Evolutionary conservation across 2,888 invertebrate genomes (phyloP), one percentile per base, ranked within the genome.

Genomic region (Nesidiocoris tenuis): DNA sequence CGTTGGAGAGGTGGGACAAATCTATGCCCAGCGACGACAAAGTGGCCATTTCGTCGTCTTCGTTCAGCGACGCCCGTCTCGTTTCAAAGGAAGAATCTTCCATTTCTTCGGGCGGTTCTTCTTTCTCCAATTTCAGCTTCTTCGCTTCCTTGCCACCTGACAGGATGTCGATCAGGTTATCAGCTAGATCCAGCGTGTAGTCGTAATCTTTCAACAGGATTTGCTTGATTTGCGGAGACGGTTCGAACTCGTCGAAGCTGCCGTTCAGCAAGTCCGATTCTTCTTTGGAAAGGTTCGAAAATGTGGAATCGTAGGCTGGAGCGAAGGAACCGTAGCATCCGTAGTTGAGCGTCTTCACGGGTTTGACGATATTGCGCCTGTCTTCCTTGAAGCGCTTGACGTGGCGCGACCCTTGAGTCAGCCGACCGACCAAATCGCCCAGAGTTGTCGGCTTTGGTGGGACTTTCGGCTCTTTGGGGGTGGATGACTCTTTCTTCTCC

Each of bases 301-400:
- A 98, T 5, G 97, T 95, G 0, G 97, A 96, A 85, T 99, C 98
- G 84, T 94, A 96, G 55, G 92, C 90, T 0, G 99, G 99, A 1
- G 97, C 98, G 85, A 97, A 97, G 0, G 97, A 96, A 16, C 95
- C 92, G 86, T 95, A 98, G 0, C 97, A 92, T 0, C 98, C 98
- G 84, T 98, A 98, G 84, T 93, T 91, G 5, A 97, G 85, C 0
- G 96, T 94, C 82, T 93, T 95, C 16, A 96, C 94, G 78, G 95
- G 90, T 82, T 93, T 95, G 0, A 93, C 93, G 75, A 90, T 86
- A 84, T 97, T 97, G 72, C 96, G 87, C 9, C 94, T 89, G 83
- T 96, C 96, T 82, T 96, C 96, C 71, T 94, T 89, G 79, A 92
- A 91, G 0, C 92, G 90, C 81, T 91, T 89, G 59, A 95, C 83